phyloP scores from a whole-genome alignment of 1,140 invertebrate genomes.

The Tetragonula clypearis region DNA sequence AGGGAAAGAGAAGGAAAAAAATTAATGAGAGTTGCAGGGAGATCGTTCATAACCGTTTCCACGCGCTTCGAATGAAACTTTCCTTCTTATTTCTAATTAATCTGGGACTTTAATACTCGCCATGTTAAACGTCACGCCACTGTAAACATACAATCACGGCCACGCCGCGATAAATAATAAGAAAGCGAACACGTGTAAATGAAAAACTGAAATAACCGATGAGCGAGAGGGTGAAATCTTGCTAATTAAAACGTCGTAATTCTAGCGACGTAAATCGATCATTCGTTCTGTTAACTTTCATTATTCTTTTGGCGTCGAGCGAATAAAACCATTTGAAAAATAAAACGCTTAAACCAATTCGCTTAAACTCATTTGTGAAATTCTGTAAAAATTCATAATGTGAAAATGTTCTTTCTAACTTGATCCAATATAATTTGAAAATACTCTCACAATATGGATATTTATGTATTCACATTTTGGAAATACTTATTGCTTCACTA shows the following conservation, averaged over 20 bases:
- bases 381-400: no score
- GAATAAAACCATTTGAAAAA: background rate
- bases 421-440: no score
- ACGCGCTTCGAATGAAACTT: constrained; percentile 7
- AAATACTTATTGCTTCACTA: no score
- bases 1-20: background rate
- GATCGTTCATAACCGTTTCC: constrained; percentile 1
- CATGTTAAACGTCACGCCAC: constrained; percentile 1
- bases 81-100: constrained; percentile 32
- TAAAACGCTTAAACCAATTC: no score
- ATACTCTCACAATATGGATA: no score
- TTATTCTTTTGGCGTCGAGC: background rate
- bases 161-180: background rate
- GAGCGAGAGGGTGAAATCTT: background rate
- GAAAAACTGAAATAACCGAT: background rate
- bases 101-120: background rate
- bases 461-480: no score
- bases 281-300: background rate
- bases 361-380: no score
- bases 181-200: background rate
- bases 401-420: no score
- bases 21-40: constrained; percentile 13
- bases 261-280: background rate
- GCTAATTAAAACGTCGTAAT: constrained; percentile 4
- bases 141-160: background rate